Evolutionary conservation across 1,140 invertebrate genomes (phyloP).

Genomic region (Drosophila punjabiensis): DNA sequence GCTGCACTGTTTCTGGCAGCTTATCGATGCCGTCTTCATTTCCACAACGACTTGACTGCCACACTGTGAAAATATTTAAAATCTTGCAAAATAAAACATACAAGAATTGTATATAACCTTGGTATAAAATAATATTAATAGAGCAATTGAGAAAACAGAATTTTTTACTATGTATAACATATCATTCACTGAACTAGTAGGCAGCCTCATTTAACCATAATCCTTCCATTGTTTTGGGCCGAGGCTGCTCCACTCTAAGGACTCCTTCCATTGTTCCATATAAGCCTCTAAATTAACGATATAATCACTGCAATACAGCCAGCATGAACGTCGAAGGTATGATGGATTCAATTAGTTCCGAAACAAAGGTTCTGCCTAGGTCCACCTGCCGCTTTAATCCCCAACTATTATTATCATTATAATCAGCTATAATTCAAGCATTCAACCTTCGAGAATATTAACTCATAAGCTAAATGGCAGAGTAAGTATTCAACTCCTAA

Average conservation of each 20-base stretch:
- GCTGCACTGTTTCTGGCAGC: conserved; percentile 56
- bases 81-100: neutral
- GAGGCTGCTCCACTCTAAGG: too few relatives aligned
- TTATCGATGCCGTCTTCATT: conserved; percentile 59
- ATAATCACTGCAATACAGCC: neutral
- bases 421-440: too few relatives aligned
- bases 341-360: neutral
- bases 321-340: too few relatives aligned
- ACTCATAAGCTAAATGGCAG: neutral
- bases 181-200: too few relatives aligned
- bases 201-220: too few relatives aligned
- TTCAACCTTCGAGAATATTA: too few relatives aligned
- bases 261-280: neutral
- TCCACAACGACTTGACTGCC: neutral
- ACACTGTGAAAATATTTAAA: conserved; percentile 11
- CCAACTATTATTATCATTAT: neutral
- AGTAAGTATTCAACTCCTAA: too few relatives aligned
- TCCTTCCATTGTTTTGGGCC: too few relatives aligned
- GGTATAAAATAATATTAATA: neutral
- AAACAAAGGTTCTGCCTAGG: neutral
- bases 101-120: neutral
- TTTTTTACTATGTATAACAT: too few relatives aligned
- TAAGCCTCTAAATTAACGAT: neutral
- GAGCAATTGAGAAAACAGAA: too few relatives aligned
- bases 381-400: neutral